Evolutionary conservation across 2,113 vertebrate genomes (phyloP).

Genomic region (Elephas maximus): DNA sequence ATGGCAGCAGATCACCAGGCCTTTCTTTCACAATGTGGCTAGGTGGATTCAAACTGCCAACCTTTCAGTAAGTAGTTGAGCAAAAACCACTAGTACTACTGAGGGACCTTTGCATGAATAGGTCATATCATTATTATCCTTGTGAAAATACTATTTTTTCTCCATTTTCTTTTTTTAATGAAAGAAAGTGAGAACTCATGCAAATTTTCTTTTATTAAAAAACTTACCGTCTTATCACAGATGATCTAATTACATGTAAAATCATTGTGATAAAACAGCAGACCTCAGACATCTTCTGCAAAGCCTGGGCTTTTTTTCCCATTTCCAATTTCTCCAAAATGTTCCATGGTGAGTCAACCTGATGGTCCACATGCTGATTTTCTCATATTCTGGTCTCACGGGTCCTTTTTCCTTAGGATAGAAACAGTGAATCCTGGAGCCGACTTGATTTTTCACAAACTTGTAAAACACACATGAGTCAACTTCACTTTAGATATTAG

Average conservation of each 20-base stretch:
- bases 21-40: not conserved
- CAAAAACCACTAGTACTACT: not conserved
- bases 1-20: not conserved
- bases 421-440: not conserved
- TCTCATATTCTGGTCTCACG: not conserved
- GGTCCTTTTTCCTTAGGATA: not conserved
- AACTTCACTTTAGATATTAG: not conserved
- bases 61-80: not conserved
- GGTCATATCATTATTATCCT: not conserved
- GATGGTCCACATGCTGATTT: not conserved
- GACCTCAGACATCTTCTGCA: not conserved
- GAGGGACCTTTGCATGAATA: not conserved
- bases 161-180: not conserved
- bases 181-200: not conserved
- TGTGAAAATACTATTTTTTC: not conserved
- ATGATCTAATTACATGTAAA: not conserved
- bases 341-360: not conserved
- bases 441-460: not conserved
- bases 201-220: slow-evolving; percentile 26
- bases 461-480: not conserved
- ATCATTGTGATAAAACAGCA: not conserved
- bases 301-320: not conserved
- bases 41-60: not conserved
- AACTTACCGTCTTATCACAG: not conserved
- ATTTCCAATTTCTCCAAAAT: not conserved